Evolutionary conservation across 2,113 vertebrate species (phyloP).

Genomic region (Rhizomys pruinosus): DNA sequence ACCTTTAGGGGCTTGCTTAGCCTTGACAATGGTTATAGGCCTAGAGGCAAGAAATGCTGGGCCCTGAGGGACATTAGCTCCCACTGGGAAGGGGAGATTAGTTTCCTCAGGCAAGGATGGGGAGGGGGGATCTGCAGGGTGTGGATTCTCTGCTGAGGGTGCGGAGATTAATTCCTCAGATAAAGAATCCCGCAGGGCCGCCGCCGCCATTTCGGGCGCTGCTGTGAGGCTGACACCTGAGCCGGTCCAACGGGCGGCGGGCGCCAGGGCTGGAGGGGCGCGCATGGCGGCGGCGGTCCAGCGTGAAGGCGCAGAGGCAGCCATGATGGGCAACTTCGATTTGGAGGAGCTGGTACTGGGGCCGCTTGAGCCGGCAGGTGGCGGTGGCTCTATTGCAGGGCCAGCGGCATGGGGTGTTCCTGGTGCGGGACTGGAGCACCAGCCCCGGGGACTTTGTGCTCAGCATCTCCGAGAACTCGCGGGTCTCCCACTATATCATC

Average conservation of each 20-base stretch:
- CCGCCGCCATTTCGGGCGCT: constrained; percentile 92
- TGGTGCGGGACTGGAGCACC: constrained; percentile 97
- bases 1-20: no score
- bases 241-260: constrained; percentile 84
- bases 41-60: no score
- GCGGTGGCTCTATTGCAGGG: constrained; percentile 95
- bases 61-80: no score
- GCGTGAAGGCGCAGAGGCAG: constrained; percentile 88
- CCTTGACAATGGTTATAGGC: no score
- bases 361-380: constrained; percentile 94
- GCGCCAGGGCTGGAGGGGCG: constrained; percentile 82
- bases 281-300: constrained; percentile 88
- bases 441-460: constrained; percentile 98
- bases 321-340: constrained; percentile 98
- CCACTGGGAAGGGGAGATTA: no score
- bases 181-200: constrained; percentile 91
- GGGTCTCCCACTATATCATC: constrained; percentile 99
- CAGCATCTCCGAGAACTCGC: constrained; percentile 98
- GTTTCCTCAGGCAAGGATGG: no score
- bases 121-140: no score
- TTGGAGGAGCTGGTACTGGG: constrained; percentile 98
- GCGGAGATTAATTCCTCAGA: no score
- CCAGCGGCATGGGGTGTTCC: constrained; percentile 97
- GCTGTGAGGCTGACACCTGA: constrained; percentile 77
- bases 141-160: no score